Percentiles rank a stretch among this genome's conserved stretches.
These are phyloP conservation scores for Eudemis profundana DNA, from an alignment of 2,888 invertebrate species.

Conservation along the genomic window DNA sequence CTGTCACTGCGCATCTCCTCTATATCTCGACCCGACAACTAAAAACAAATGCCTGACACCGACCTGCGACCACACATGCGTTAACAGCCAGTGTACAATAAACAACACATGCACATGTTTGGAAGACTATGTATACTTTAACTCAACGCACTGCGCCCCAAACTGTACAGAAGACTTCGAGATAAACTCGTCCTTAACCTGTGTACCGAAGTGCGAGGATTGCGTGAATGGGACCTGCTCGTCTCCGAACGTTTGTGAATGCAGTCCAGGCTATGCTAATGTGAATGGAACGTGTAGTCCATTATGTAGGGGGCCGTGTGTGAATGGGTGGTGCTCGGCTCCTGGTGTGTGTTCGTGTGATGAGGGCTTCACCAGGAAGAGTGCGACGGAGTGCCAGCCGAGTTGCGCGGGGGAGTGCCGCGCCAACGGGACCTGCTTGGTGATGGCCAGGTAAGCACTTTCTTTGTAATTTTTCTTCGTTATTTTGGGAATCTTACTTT, in stretches of 20 bases:
- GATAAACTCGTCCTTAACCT: slow-evolving; percentile 52
- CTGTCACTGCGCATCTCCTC: slow-evolving; percentile 68
- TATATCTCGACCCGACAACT: slow-evolving; percentile 60
- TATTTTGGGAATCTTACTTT: too few species aligned
- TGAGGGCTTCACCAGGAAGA: slow-evolving; percentile 51
- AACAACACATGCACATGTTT: slow-evolving; percentile 70
- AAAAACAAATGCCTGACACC: slow-evolving; percentile 67
- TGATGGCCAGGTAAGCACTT: slow-evolving; percentile 18
- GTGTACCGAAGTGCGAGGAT: slow-evolving; percentile 49
- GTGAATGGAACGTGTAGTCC: slow-evolving; percentile 54
- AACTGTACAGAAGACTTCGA: slow-evolving; percentile 58
- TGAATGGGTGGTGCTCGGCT: slow-evolving; percentile 54
- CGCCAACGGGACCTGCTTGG: slow-evolving; percentile 12
- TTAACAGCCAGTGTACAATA: slow-evolving; percentile 64
- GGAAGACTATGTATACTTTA: slow-evolving; percentile 56
- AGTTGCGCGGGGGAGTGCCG: slow-evolving; percentile 17
- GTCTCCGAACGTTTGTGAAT: slow-evolving; percentile 29
- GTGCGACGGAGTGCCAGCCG: slow-evolving; percentile 9
- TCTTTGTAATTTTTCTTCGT: too few species aligned
- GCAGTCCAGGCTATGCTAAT: slow-evolving; percentile 27
- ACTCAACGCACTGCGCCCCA: slow-evolving; percentile 63
- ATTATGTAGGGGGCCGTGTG: slow-evolving; percentile 56
- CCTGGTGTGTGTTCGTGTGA: slow-evolving; percentile 53
- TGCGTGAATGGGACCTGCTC: slow-evolving; percentile 28
- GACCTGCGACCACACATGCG: slow-evolving; percentile 63